A percentile compares a stretch with the other conserved stretches of the same genome.
Evolutionary conservation across 2,113 vertebrate species (phyloP).

Genomic region (Prionailurus viverrinus): DNA sequence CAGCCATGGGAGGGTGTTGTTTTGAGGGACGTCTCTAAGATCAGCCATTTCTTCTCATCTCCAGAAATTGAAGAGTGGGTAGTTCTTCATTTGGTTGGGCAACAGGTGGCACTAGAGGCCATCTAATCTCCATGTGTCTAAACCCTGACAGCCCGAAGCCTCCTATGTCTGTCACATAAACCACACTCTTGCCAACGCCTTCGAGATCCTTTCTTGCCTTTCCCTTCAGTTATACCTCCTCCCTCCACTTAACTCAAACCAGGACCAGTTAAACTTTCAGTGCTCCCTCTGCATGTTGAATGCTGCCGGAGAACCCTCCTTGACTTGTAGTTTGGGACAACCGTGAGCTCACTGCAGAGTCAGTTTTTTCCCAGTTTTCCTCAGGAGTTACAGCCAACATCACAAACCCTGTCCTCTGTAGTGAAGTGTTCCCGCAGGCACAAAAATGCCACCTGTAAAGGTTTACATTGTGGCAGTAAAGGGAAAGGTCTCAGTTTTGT

Average conservation of each 20-base stretch:
- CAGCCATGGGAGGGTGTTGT: background rate
- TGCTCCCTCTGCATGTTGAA: background rate
- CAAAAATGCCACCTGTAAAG: background rate
- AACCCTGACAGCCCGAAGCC: background rate
- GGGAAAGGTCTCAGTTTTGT: background rate
- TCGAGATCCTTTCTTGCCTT: background rate
- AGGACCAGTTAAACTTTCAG: background rate
- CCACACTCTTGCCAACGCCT: background rate
- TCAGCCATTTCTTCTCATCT: slow-evolving; percentile 26
- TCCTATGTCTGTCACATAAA: background rate
- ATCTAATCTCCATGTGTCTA: slow-evolving; percentile 30
- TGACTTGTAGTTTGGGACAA: background rate
- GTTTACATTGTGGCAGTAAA: background rate
- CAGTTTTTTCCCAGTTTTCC: slow-evolving; percentile 37
- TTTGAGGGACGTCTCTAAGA: slow-evolving; percentile 3
- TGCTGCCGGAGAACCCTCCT: background rate
- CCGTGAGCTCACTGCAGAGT: background rate
- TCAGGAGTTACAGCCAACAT: background rate
- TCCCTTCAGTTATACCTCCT: background rate
- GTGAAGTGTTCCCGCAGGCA: background rate
- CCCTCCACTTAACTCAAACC: background rate
- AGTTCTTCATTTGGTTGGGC: slow-evolving; percentile 57
- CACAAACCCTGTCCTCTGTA: background rate
- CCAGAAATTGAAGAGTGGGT: background rate
- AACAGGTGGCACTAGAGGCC: slow-evolving; percentile 77